Percentiles rank a stretch among this genome's conserved stretches.
These are phyloP conservation scores for Diachrysia chrysitis DNA, from an alignment of 2,888 invertebrate species.

Conservation along the genomic window DNA sequence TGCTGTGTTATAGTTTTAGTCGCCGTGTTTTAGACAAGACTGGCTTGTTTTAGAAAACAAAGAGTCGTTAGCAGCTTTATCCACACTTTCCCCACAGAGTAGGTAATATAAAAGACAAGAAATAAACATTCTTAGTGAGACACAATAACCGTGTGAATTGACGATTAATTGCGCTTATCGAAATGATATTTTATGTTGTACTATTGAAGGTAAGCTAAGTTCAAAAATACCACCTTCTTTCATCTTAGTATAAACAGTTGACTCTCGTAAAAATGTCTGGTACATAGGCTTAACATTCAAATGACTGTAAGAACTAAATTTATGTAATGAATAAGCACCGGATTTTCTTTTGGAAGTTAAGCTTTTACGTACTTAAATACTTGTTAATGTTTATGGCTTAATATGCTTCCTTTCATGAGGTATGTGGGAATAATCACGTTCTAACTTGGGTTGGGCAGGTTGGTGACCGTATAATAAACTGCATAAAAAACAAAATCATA, in stretches of 20 bases:
- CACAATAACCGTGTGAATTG: neutral
- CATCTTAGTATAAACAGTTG: constrained; percentile 19
- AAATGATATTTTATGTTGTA: neutral
- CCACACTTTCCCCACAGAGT: too few species aligned
- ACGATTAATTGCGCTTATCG: neutral
- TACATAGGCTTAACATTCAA: constrained; percentile 23
- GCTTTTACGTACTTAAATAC: constrained; percentile 11
- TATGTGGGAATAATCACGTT: constrained; percentile 17
- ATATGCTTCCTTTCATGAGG: constrained; percentile 9
- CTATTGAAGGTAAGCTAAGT: neutral
- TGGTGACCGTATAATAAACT: too few species aligned
- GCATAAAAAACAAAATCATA: too few species aligned
- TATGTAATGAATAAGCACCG: constrained; percentile 20
- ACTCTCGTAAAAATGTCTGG: constrained; percentile 29
- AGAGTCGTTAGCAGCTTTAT: neutral
- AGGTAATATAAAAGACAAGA: neutral
- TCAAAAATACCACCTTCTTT: constrained; percentile 20
- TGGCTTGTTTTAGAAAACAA: neutral
- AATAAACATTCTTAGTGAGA: neutral
- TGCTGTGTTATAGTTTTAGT: neutral
- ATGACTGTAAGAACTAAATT: constrained; percentile 28
- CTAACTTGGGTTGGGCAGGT: neutral
- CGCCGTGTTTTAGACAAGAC: neutral
- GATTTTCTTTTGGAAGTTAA: constrained; percentile 23
- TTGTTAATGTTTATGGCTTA: constrained; percentile 13